Evolutionary conservation across 2,888 invertebrate species (phyloP), one percentile per base, ranked within the genome.

Genomic region (Ceramica pisi): DNA sequence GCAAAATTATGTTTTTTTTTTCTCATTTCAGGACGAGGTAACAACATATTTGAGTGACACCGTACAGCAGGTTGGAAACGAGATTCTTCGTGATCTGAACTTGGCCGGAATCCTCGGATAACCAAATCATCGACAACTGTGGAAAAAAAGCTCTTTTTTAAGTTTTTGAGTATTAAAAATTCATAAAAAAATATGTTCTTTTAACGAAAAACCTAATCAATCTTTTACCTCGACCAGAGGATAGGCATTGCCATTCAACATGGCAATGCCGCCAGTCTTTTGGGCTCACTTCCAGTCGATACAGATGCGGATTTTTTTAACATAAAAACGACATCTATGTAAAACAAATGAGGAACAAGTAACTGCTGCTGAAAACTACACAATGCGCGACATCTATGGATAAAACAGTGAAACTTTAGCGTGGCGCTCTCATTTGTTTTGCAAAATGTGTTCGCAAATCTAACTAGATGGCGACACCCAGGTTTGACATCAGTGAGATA

Each of bases 21-120:
- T 26, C 8, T 41, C 4, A 1, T 88, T 90, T 59, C 90, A 94
- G 94, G 84, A 81, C 2, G 90, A 91, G 0, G 87, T 94, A 0
- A 88, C 89, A 0, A 81, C 84, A 23, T 53, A 87, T 1, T 53
- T 94, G 3, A 94, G 91, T 67, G 71, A 81, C 0, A 73, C 80
- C 0, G 88, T 92, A 0, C 46, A 83, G 19, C 83, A 89, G 2
- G n/a, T 90, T 3, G 92, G 89, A 0, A 92, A 93, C 60, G 83
- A 88, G 0, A 48, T 93, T 9, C 73, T 94, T 2, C 71, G 75
- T 0, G 88, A 92, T 50, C 48, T 93, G 2, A 89, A 94, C 75
- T 38, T 94, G 1, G 78, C 85, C 14, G 81, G 68, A 51, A 65
- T 91, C 16, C 53, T 90, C 6, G 83, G 84, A 51, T 86, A 74